Conservation (phyloP, 37 sponge, comb jelly and placozoan genomes). For the Tethya wilhelma region DNA sequence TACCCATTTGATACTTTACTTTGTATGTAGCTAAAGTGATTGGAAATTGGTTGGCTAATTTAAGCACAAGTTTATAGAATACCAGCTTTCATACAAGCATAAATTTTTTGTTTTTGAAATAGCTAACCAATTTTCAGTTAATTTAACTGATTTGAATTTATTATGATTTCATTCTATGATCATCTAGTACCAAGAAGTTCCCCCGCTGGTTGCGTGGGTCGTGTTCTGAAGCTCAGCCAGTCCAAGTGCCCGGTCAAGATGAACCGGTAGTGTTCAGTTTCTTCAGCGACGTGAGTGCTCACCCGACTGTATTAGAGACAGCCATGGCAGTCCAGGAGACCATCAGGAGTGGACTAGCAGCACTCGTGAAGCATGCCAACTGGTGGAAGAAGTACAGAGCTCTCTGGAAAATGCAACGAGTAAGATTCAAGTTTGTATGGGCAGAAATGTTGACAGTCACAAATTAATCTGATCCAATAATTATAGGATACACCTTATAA, state of each 20-base stretch:
- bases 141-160: not conserved
- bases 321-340: conserved; percentile 59
- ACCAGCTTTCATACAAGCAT: too few relatives aligned
- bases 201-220: conserved; percentile 95
- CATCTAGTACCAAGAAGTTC: conserved; percentile 83
- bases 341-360: conserved; percentile 52
- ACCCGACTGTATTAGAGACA: conserved; percentile 70
- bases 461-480: too few relatives aligned
- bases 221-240: conserved; percentile 85
- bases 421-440: conserved; percentile 5
- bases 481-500: too few relatives aligned
- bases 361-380: conserved; percentile 37
- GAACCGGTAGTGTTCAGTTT: conserved; percentile 93
- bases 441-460: not conserved
- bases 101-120: not conserved
- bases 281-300: conserved; percentile 84
- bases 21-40: too few relatives aligned
- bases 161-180: not conserved
- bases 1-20: not conserved
- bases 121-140: not conserved
- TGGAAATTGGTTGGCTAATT: too few relatives aligned
- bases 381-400: conserved; percentile 88
- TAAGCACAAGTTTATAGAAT: too few relatives aligned
- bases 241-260: conserved; percentile 82
- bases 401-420: conserved; percentile 91